Evolutionary conservation across 2,888 invertebrate species (phyloP).

Genomic region (Chelonus formosanus): DNA sequence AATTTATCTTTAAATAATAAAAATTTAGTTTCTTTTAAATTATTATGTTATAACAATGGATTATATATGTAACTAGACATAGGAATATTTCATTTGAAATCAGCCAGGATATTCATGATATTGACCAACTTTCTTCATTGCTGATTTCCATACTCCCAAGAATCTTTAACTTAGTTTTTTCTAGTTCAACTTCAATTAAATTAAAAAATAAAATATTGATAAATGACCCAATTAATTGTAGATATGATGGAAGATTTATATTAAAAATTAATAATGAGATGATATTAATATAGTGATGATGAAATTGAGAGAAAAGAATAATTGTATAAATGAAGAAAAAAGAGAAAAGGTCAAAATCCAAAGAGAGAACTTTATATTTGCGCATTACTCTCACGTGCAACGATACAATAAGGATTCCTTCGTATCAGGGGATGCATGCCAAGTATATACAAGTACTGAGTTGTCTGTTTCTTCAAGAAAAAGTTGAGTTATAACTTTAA

Average conservation of each 20-base stretch:
- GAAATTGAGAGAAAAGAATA: slow-evolving; percentile 49
- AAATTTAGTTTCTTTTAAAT: too few relatives aligned
- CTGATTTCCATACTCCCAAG: too few relatives aligned
- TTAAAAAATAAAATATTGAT: too few relatives aligned
- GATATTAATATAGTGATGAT: slow-evolving; percentile 46
- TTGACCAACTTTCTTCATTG: too few relatives aligned
- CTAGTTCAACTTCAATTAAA: too few relatives aligned
- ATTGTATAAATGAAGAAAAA: slow-evolving; percentile 24
- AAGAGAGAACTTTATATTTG: slow-evolving; percentile 57
- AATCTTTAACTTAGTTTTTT: too few relatives aligned
- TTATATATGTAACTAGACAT: too few relatives aligned
- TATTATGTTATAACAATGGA: too few relatives aligned
- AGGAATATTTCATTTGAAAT: too few relatives aligned
- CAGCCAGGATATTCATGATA: too few relatives aligned
- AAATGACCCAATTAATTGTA: background rate
- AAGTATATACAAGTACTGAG: slow-evolving; percentile 50
- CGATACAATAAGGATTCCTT: slow-evolving; percentile 65
- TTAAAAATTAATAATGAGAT: background rate
- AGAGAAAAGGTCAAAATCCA: slow-evolving; percentile 32
- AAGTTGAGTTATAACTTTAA: too few relatives aligned
- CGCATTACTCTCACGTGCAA: slow-evolving; percentile 65
- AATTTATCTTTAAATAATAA: too few relatives aligned
- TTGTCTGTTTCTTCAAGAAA: slow-evolving; percentile 1
- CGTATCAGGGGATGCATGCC: slow-evolving; percentile 64
- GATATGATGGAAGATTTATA: slow-evolving; percentile 11